phyloP scores from a whole-genome alignment of 1,140 invertebrate genomes.

The Cecropterus lyciades region DNA sequence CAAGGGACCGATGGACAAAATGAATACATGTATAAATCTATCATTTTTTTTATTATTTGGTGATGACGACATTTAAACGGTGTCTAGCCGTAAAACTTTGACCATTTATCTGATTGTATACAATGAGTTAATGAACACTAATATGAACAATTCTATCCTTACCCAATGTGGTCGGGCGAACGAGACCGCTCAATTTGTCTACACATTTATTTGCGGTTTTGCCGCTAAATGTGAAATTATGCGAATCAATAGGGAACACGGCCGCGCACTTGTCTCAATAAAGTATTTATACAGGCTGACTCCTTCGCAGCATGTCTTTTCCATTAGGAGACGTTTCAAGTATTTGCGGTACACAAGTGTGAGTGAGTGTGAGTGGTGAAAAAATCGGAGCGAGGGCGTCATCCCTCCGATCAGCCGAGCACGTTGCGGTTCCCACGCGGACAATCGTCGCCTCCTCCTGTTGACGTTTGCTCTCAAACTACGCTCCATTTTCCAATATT shows the following conservation, averaged over 20 bases:
- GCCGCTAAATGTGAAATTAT: conserved; percentile 33
- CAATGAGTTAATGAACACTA: background rate
- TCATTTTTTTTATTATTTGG: too few species aligned
- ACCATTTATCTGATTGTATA: too few species aligned
- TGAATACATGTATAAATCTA: too few species aligned
- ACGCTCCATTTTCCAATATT: background rate
- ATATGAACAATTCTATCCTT: too few species aligned
- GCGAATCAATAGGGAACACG: conserved; percentile 57
- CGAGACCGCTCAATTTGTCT: background rate
- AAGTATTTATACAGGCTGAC: conserved; percentile 79
- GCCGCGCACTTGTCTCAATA: conserved; percentile 71
- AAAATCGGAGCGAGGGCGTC: conserved; percentile 56
- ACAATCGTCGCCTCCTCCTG: conserved; percentile 1
- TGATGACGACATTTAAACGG: too few species aligned
- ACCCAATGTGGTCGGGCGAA: background rate
- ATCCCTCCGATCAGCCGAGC: conserved; percentile 39
- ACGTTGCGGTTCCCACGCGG: conserved; percentile 43
- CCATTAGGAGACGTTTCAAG: conserved; percentile 79
- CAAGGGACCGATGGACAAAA: too few species aligned
- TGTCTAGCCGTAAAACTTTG: too few species aligned
- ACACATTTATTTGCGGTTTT: background rate
- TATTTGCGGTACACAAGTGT: conserved; percentile 77
- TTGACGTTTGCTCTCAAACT: conserved; percentile 12
- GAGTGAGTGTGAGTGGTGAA: conserved; percentile 67
- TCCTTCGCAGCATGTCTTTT: conserved; percentile 79